Base-by-base conservation (phyloP, 2,888 invertebrate species). In the Rhorus exstirpatorius region DNA sequence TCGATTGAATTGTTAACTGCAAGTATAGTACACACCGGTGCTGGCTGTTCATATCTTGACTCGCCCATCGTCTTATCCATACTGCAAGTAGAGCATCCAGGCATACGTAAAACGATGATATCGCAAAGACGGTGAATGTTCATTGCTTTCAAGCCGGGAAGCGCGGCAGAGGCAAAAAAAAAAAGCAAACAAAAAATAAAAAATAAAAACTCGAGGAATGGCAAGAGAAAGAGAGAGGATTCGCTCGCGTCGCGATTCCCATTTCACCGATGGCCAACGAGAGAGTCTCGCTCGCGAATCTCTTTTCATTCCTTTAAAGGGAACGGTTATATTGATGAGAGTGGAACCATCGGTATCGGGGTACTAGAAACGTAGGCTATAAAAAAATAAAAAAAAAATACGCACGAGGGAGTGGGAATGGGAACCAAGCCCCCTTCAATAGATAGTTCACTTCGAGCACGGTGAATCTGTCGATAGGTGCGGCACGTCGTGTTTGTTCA, bases 221-320 rank as follows among this genome's bases (percentile, higher is more conserved):
- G 17, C 24, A 21, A 55, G 81, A 77, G 70, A 81, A 71, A 78
- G 81, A 68, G 72, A 81, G 81, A 78, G 81, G 81, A 81, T 81
- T 78, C 77, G 46, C 77, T 38, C 51, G 67, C 21, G 55, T 71
- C 58, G 81, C 78, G 58, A 78, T 78, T 78, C 71, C 81, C 77
- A 78, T 81, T 81, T 78, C 81, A 49, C 74, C 49, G 70, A 58
- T 8, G 44, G 12, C 26, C n/a, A n/a, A n/a, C 70, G 51, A 49
- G 51, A 68, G 60, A 19, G 74, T 21, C 21, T 46, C 17, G 24
- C 71, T 71, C 51, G 81, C 65, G 68, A 70, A 81, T 78, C 67
- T 74, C 76, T 65, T 81, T 81, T 71, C 80, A 55, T 63, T 72
- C 78, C 78, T 55, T 78, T 81, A 81, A 68, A 68, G 81, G 61